Evolutionary conservation across 2,797 vertebrate species (phyloP).

Genomic region (Halcyon badia): DNA sequence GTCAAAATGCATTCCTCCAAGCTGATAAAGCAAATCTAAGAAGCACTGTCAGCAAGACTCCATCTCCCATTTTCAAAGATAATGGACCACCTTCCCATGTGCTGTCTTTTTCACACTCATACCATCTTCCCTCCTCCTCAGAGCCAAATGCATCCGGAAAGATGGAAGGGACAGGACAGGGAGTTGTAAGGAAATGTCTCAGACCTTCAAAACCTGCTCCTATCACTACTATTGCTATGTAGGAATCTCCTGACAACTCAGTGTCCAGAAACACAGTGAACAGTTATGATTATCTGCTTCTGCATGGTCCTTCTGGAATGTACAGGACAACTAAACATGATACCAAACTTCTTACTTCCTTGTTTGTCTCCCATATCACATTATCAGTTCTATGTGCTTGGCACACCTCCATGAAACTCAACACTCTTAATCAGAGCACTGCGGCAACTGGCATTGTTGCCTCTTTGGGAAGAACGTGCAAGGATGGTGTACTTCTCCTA

Average conservation of each 20-base stretch:
- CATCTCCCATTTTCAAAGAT: neutral
- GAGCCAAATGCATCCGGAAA: neutral
- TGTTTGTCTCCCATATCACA: neutral
- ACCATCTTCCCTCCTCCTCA: neutral
- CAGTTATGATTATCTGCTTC: neutral
- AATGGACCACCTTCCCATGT: neutral
- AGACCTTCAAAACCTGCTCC: neutral
- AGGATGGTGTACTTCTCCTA: fast-evolving
- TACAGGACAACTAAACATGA: neutral
- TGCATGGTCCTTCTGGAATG: neutral
- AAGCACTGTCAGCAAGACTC: neutral
- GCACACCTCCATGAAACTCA: neutral
- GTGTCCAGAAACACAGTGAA: neutral
- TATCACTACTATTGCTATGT: neutral
- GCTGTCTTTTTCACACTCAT: neutral
- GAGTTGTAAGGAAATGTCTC: neutral
- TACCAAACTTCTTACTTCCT: neutral
- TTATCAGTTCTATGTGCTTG: neutral
- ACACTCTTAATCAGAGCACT: neutral
- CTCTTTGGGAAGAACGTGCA: neutral
- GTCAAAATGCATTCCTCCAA: neutral
- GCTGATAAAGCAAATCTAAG: neutral
- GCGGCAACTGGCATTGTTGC: neutral
- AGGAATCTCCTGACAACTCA: neutral
- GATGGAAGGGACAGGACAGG: neutral